A percentile compares a stretch with the other conserved stretches of the same genome.
Conservation (phyloP, 2,888 invertebrate species). For the Brenthis hecate region DNA sequence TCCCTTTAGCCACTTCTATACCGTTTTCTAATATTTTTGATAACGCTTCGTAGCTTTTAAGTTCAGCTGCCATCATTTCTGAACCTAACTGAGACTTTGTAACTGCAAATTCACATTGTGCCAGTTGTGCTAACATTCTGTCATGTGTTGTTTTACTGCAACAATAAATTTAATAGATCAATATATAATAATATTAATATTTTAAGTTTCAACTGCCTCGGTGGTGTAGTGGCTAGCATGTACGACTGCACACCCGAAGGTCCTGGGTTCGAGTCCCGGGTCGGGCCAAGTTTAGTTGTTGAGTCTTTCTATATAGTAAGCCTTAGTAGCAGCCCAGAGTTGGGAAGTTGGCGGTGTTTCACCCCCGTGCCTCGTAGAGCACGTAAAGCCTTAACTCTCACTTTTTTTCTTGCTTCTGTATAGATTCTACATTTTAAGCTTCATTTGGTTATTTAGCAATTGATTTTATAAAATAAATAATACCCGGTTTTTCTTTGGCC, state of each 20-base stretch:
- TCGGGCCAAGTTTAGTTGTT: no score
- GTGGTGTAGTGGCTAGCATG: no score
- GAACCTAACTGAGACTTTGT: constrained; percentile 90
- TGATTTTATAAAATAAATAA: not conserved
- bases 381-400: no score
- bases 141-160: constrained; percentile 87
- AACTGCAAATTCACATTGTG: constrained; percentile 94
- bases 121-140: constrained; percentile 90
- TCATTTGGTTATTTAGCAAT: not conserved
- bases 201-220: no score
- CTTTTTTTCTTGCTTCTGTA: no score
- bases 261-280: no score
- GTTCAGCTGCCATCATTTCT: constrained; percentile 91
- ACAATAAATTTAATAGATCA: constrained; percentile 41
- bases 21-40: constrained; percentile 89
- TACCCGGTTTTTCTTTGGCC: not conserved
- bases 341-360: no score
- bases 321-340: no score
- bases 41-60: constrained; percentile 90
- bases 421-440: not conserved
- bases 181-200: not conserved
- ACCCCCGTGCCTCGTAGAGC: no score
- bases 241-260: no score
- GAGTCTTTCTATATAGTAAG: no score
- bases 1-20: constrained; percentile 89